Conservation (phyloP, 1,140 invertebrate genomes). For the Luehdorfia chinensis region DNA sequence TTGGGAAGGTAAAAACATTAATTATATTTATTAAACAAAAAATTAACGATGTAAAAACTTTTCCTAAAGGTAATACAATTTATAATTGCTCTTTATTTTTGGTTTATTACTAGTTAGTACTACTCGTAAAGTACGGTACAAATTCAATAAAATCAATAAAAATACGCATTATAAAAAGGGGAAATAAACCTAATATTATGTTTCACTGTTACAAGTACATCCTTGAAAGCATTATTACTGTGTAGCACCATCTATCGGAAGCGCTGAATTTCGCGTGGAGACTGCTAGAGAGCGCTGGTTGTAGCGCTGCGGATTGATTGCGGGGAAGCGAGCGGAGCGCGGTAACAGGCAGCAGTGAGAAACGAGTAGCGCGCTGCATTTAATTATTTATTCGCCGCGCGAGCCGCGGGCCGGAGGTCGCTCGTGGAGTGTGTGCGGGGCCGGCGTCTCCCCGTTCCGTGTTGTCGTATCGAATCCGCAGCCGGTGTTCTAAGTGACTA, state of each 20-base stretch:
- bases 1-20: no score
- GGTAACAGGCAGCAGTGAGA: conserved; percentile 20
- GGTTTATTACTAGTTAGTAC: no score
- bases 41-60: no score
- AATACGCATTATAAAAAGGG: no score
- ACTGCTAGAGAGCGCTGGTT: conserved; percentile 20
- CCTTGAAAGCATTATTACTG: no score
- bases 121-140: no score
- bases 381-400: conserved; percentile 66
- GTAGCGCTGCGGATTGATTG: conserved; percentile 33
- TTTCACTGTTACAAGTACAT: no score
- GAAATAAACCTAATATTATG: no score
- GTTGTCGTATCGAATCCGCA: conserved; percentile 53
- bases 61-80: no score
- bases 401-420: conserved; percentile 71
- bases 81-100: no score
- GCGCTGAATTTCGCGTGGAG: neutral
- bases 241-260: conserved; percentile 22
- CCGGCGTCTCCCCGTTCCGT: conserved; percentile 63
- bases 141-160: no score
- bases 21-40: no score
- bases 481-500: conserved; percentile 65
- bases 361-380: conserved; percentile 29
- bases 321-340: conserved; percentile 24
- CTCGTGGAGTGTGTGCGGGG: conserved; percentile 64